Conservation (phyloP, 2,797 vertebrate genomes). For the Premnoplex brunnescens region DNA sequence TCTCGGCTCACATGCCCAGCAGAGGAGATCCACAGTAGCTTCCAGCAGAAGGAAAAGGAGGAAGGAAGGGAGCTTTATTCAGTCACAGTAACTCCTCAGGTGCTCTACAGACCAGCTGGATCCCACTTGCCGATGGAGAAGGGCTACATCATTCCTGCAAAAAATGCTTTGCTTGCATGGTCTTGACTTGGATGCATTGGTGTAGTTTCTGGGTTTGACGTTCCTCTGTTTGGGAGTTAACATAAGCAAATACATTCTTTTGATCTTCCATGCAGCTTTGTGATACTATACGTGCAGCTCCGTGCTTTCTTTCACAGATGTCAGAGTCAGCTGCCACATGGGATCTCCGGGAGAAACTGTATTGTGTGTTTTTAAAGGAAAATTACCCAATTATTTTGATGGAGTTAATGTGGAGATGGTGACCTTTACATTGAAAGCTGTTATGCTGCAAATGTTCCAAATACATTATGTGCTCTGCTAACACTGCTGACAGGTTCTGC, state of each 20-base stretch:
- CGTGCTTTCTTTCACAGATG: slow-evolving; percentile 57
- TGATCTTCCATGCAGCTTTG: slow-evolving; percentile 34
- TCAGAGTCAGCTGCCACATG: slow-evolving; percentile 29
- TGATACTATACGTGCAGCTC: background rate
- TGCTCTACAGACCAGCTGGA: background rate
- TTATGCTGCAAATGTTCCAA: slow-evolving; percentile 64
- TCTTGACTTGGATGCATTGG: slow-evolving; percentile 41
- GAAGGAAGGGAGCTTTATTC: background rate
- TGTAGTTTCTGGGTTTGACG: slow-evolving; percentile 36
- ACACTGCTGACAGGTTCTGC: slow-evolving; percentile 38
- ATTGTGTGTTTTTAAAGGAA: slow-evolving; percentile 68
- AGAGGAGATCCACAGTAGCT: background rate
- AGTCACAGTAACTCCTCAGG: background rate
- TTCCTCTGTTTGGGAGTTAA: slow-evolving; percentile 11
- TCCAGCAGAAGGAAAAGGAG: background rate
- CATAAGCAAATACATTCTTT: slow-evolving; percentile 4
- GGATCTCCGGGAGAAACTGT: slow-evolving; percentile 15
- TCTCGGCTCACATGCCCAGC: background rate
- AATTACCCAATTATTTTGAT: slow-evolving; percentile 63
- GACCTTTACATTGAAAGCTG: slow-evolving; percentile 65
- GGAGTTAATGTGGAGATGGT: slow-evolving; percentile 65
- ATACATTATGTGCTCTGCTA: slow-evolving; percentile 38
- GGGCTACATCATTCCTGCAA: background rate
- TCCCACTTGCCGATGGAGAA: background rate
- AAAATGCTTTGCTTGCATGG: background rate